A percentile compares a stretch with the other conserved stretches of the same genome.
Conservation (phyloP, 1,140 invertebrate species). For the Tigriopus japonicus region DNA sequence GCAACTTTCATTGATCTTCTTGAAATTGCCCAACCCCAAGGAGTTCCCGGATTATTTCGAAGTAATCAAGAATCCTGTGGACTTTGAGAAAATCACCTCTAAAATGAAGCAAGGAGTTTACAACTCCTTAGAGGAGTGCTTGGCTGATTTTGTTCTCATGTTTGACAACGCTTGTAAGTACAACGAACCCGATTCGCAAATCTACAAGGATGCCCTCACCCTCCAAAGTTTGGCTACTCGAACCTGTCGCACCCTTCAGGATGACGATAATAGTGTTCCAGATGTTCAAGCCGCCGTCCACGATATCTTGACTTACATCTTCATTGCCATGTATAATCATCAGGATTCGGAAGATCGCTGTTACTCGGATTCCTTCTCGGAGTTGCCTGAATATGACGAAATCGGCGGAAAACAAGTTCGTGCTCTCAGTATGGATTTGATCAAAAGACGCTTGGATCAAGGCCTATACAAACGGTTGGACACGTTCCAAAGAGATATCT, state of each 20-base stretch:
- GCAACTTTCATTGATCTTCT: constrained; percentile 71
- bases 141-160: constrained; percentile 86
- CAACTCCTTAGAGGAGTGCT: constrained; percentile 66
- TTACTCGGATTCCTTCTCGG: constrained; percentile 85
- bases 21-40: constrained; percentile 46
- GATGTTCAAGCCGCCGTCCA: constrained; percentile 48
- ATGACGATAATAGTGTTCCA: constrained; percentile 45
- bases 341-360: constrained; percentile 89
- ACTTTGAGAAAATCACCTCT: constrained; percentile 82
- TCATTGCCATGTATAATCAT: constrained; percentile 84
- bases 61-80: constrained; percentile 89
- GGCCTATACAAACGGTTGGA: constrained; percentile 80
- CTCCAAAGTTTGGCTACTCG: constrained; percentile 77
- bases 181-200: constrained; percentile 95
- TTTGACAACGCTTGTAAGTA: constrained; percentile 99
- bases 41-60: constrained; percentile 26
- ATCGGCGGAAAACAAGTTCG: constrained; percentile 37
- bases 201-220: constrained; percentile 93
- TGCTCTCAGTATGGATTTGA: constrained; percentile 59
- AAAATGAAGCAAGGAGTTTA: constrained; percentile 60
- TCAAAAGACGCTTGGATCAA: constrained; percentile 61
- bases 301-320: constrained; percentile 74
- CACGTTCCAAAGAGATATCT: constrained; percentile 89
- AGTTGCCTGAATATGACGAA: constrained; percentile 74
- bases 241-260: constrained; percentile 62